Base-by-base conservation (phyloP, 2,113 vertebrate genomes). In the Odobenus rosmarus region DNA sequence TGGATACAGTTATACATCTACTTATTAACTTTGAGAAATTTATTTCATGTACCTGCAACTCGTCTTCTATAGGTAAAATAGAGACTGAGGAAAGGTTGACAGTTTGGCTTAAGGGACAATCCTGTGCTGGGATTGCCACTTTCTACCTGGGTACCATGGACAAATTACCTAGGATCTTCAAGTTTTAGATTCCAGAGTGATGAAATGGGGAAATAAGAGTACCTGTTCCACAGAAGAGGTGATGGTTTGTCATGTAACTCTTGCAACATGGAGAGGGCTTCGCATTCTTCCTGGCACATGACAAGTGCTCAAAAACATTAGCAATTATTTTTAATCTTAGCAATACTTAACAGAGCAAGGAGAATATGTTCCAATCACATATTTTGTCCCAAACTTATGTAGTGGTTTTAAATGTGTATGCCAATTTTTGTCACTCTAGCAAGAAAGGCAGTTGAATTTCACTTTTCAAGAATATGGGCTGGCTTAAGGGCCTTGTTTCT, bases 401-500 rank as follows among this genome's bases (percentile, higher is more conserved):
- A 12, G 51, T 80, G 7, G 62, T 79, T 82, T 88, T 71, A 87
- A 94, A 89, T 57, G 61, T 55, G 33, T 62, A 24, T 87, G 72
- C 24, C 71, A 93, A 87, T 55, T 51, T 93, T 94, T 94, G 55
- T 95, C 62, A 88, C 49, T 95, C 49, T 33, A 23, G 88, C 33
- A 59, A 18, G n/a, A 80, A 11, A 88, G 33, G 12, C 49, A 91
- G 62, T 76, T 0, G 0, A 83, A 57, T 91, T 80, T 23, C 39
- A 16, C 26, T 92, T 39, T 88, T 90, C 5, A 19, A 76, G 51
- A 36, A 92, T 76, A 11, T 2, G 36, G 26, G 33, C 18, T 53
- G 46, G 39, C 10, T 55, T 28, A 39, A n/a, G 53, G 55, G 39
- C 7, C 14, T 31, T 90, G 36, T 33, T 89, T 76, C 49, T 83